Base-by-base conservation (phyloP, 2,797 vertebrate genomes). In the Stomatorhinus walkeri region DNA sequence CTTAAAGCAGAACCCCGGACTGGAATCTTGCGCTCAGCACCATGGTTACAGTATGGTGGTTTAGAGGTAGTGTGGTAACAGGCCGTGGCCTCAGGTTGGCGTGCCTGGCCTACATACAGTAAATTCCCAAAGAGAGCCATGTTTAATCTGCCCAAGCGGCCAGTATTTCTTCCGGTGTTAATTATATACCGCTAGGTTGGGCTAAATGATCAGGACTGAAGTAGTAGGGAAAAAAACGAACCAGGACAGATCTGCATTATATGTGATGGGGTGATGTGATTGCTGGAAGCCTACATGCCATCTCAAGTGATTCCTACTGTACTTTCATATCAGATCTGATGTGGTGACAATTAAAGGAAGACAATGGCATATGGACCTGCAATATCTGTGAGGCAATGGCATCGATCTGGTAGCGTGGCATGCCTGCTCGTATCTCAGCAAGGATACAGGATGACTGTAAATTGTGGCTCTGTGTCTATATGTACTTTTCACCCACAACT, bases 381-480 rank as follows among this genome's bases (percentile, higher is more conserved):
- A 14, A 64, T 85, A 43, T 89, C 51, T 36, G 56, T 52, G 49
- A 68, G 46, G 83, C 46, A 49, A 32, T 22, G 6, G 16, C 22
- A 61, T 32, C 68, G 48, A 76, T 76, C 28, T 64, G 36, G 8
- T 19, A 64, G 43, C 6, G 6, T 9, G 14, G 24, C n/a, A 28
- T 36, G 48, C 4, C 19, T 24, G 46, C 59, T 56, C 2, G 24
- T 14, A 49, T 28, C 14, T 24, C 49, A 49, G 56, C 51, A 79
- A 89, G 48, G 84, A 54, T 54, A 52, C 46, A 2, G 43, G 48
- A 32, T 89, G 22, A 56, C 84, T 1, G 12, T 89, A 68, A 89
- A 89, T 52, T 32, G 5, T 19, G 48, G 43, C 24, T 89, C n/a
- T 72, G 46, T 22, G 84, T 43, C 19, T 16, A 49, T 56, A 54